A percentile compares a stretch with the other conserved stretches of the same genome.
These are phyloP conservation scores for Melanargia galathea DNA, from an alignment of 2,888 invertebrate genomes.

Conservation along the genomic window DNA sequence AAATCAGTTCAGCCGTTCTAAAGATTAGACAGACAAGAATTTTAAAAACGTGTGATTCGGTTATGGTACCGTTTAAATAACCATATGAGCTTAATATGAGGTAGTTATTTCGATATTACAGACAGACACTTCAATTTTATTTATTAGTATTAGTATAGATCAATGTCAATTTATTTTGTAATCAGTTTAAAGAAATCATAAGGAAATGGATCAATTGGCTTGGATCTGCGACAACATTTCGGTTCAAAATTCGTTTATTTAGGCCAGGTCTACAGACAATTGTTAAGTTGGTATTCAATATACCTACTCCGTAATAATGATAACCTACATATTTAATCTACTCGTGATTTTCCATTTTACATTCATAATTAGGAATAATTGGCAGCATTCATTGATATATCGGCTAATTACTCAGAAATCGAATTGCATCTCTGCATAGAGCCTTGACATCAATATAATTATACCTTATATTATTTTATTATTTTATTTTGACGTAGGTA, in stretches of 20 bases:
- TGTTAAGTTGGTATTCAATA: conserved; percentile 44
- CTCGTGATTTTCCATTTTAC: conserved; percentile 57
- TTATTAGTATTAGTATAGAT: too few relatives aligned
- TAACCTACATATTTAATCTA: conserved; percentile 64
- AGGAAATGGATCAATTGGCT: conserved; percentile 9
- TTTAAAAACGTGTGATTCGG: too few relatives aligned
- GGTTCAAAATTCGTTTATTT: conserved; percentile 41
- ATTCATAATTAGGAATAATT: conserved; percentile 40
- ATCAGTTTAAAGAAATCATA: neutral
- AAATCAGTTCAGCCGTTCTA: too few relatives aligned
- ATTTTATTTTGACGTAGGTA: too few relatives aligned
- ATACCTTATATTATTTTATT: neutral
- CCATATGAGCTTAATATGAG: too few relatives aligned
- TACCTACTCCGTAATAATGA: conserved; percentile 50
- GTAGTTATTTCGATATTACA: too few relatives aligned
- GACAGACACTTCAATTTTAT: too few relatives aligned
- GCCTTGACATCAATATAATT: conserved; percentile 27
- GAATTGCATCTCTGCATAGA: conserved; percentile 27
- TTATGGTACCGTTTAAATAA: too few relatives aligned
- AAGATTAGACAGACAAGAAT: too few relatives aligned
- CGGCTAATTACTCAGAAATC: conserved; percentile 25
- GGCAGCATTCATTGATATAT: conserved; percentile 34
- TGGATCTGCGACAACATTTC: conserved; percentile 29
- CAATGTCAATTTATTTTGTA: neutral
- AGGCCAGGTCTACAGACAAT: conserved; percentile 52